Evolutionary conservation across 2,888 invertebrate genomes (phyloP).

Genomic region (Ophion ellenae): DNA sequence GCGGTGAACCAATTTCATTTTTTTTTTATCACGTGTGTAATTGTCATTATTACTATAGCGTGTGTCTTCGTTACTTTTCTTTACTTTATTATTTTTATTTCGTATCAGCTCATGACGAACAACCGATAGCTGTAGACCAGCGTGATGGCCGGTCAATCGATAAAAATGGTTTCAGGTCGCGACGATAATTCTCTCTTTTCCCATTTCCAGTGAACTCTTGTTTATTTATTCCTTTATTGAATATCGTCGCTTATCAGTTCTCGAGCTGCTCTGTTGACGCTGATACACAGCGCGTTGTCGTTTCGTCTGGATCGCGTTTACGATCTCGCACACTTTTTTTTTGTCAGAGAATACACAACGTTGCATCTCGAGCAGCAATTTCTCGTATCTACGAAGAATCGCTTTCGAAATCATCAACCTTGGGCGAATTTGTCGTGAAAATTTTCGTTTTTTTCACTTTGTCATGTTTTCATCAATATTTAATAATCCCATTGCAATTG

Average conservation of each 20-base stretch:
- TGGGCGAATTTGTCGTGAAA: not conserved
- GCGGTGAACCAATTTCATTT: no score
- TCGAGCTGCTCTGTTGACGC: constrained; percentile 53
- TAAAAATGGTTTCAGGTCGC: constrained; percentile 59
- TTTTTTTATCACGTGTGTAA: no score
- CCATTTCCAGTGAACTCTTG: constrained; percentile 61
- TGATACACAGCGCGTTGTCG: constrained; percentile 63
- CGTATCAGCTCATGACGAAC: not conserved
- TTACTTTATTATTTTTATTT: constrained; percentile 6
- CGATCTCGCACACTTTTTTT: constrained; percentile 32
- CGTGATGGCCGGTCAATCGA: constrained; percentile 32
- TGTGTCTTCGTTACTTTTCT: no score
- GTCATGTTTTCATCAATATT: no score
- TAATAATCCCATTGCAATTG: no score
- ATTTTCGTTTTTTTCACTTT: no score
- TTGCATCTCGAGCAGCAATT: constrained; percentile 21
- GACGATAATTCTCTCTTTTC: constrained; percentile 33
- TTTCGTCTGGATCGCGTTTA: constrained; percentile 64
- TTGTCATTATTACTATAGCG: no score
- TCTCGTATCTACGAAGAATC: constrained; percentile 32
- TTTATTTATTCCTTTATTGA: constrained; percentile 72
- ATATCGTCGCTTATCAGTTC: constrained; percentile 70
- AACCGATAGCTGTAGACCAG: constrained; percentile 5
- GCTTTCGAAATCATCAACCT: not conserved
- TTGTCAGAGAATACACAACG: not conserved